These are phyloP conservation scores for Carassius carassius DNA, from an alignment of 2,113 vertebrate genomes.

Conservation along the genomic window DNA sequence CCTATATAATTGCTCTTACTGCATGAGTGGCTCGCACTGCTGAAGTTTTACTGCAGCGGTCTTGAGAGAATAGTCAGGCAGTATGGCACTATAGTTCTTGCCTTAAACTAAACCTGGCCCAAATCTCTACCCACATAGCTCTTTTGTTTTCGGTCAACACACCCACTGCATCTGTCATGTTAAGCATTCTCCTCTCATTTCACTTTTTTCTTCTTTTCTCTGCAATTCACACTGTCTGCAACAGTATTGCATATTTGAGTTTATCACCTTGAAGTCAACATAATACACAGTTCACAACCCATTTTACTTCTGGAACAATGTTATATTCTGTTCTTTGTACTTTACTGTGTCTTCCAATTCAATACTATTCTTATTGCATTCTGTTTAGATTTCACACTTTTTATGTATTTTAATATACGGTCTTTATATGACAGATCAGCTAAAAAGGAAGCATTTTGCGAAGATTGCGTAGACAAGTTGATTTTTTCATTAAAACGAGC, in stretches of 20 bases:
- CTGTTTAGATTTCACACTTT: background rate
- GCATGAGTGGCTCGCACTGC: background rate
- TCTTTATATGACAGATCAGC: background rate
- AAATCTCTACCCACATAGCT: conserved; percentile 63
- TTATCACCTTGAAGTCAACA: conserved; percentile 27
- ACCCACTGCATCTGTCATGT: conserved; percentile 63
- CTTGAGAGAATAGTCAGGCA: conserved; percentile 4
- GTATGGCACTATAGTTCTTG: background rate
- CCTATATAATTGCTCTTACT: conserved; percentile 21
- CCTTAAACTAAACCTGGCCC: conserved; percentile 49
- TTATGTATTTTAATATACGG: background rate
- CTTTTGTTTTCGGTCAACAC: conserved; percentile 65
- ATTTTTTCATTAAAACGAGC: background rate
- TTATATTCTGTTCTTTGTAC: background rate
- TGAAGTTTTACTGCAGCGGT: background rate
- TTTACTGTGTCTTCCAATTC: background rate
- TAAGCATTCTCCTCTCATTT: conserved; percentile 6
- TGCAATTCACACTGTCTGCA: conserved; percentile 17
- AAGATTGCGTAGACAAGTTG: background rate
- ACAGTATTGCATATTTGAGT: conserved; percentile 2
- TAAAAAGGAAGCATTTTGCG: background rate
- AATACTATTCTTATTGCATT: background rate
- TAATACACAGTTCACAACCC: background rate
- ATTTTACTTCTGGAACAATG: background rate
- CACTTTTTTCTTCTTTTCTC: background rate